Percentiles rank a stretch among this genome's conserved stretches.
Evolutionary conservation across 2,797 vertebrate genomes (phyloP).

Genomic region (Parauchenoglanis ngamensis): DNA sequence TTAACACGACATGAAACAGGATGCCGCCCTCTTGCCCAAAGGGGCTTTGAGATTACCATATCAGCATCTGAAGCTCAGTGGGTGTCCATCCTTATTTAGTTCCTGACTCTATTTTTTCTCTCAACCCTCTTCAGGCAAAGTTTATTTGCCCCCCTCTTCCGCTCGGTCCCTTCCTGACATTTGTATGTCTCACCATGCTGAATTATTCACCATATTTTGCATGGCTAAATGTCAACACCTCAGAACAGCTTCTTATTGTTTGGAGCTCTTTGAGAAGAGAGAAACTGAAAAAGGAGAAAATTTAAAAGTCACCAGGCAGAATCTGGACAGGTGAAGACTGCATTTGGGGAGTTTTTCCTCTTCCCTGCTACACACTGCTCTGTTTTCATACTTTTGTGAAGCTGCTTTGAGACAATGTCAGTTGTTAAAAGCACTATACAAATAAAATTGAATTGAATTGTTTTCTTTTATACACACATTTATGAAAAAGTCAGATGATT

Average conservation of each 20-base stretch:
- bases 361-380: neutral
- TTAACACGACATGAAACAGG: slow-evolving; percentile 38
- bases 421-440: too few species aligned
- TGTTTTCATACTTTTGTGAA: too few species aligned
- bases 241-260: slow-evolving; percentile 56
- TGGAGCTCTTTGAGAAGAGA: slow-evolving; percentile 30
- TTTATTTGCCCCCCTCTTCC: slow-evolving; percentile 27
- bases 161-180: slow-evolving; percentile 65
- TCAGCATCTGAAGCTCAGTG: slow-evolving; percentile 36
- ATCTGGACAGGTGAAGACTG: slow-evolving; percentile 8
- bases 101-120: slow-evolving; percentile 41
- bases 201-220: slow-evolving; percentile 73
- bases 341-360: neutral
- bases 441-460: neutral
- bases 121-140: slow-evolving; percentile 44
- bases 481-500: neutral
- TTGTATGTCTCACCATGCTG: slow-evolving; percentile 69
- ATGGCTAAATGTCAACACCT: slow-evolving; percentile 78
- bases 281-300: slow-evolving; percentile 32
- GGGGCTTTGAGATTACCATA: slow-evolving; percentile 38
- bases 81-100: neutral
- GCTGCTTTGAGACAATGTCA: too few species aligned
- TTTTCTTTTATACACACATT: neutral
- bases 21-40: neutral
- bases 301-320: neutral